Conservation (phyloP, 2,797 vertebrate species). For the Cyprinodon diabolis region DNA sequence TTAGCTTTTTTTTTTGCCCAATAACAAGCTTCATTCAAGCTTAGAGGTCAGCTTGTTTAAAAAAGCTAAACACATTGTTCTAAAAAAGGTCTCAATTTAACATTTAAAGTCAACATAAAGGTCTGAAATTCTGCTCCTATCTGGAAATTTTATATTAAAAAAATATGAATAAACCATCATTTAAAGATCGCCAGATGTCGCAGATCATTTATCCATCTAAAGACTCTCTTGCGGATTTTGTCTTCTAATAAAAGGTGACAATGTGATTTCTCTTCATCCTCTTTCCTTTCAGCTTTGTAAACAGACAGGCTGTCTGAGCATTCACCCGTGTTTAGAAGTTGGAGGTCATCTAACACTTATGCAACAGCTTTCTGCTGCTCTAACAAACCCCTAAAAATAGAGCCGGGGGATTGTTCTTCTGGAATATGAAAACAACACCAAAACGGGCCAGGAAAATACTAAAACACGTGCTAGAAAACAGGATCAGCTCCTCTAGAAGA, state of each 20-base stretch:
- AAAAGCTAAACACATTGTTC: background rate
- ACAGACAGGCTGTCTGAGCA: conserved; percentile 36
- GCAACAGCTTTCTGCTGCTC: conserved; percentile 64
- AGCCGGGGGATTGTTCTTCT: conserved; percentile 70
- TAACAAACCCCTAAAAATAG: conserved; percentile 74
- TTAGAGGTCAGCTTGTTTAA: background rate
- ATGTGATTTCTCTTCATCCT: conserved; percentile 8
- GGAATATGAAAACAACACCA: conserved; percentile 68
- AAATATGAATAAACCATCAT: background rate
- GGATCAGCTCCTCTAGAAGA: conserved; percentile 13
- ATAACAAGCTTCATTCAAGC: background rate
- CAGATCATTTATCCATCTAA: background rate
- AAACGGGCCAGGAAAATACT: conserved; percentile 41
- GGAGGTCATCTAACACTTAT: conserved; percentile 74
- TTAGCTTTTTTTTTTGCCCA: background rate
- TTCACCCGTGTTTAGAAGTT: conserved; percentile 56
- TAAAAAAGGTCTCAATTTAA: background rate
- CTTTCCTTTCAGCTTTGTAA: conserved; percentile 25
- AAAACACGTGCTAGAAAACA: conserved; percentile 1
- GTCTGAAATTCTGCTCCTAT: background rate
- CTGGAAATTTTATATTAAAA: background rate
- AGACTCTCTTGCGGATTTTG: background rate
- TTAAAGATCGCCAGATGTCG: background rate
- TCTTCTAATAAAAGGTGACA: background rate
- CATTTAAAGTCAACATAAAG: too few relatives aligned